Conservation (phyloP, 2,888 invertebrate species). For the Agonopterix subpropinquella region DNA sequence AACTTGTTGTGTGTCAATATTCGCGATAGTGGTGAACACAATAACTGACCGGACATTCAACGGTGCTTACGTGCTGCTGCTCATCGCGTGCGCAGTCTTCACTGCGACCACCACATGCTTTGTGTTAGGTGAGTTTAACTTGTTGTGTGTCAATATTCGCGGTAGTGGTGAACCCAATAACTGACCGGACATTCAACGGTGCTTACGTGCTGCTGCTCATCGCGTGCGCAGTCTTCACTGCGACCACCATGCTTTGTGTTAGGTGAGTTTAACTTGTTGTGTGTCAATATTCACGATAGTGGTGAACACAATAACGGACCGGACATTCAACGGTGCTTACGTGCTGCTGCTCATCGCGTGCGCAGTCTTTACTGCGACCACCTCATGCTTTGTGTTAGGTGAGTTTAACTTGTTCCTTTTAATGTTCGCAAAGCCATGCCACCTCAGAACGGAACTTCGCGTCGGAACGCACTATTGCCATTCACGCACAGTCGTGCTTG, state of each 20-base stretch:
- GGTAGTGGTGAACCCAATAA: slow-evolving; percentile 82
- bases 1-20: slow-evolving; percentile 91
- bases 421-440: no score
- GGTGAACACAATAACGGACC: slow-evolving; percentile 82
- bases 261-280: no score
- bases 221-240: slow-evolving; percentile 90
- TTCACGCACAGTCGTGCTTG: no score
- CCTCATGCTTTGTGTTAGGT: slow-evolving; percentile 95
- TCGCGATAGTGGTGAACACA: slow-evolving; percentile 86
- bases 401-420: slow-evolving; percentile 21
- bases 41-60: slow-evolving; percentile 80
- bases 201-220: slow-evolving; percentile 85
- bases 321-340: slow-evolving; percentile 80
- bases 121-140: slow-evolving; percentile 92
- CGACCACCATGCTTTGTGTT: slow-evolving; percentile 92
- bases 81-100: slow-evolving; percentile 88
- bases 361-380: slow-evolving; percentile 92
- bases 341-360: slow-evolving; percentile 87
- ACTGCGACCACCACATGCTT: slow-evolving; percentile 96
- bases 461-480: no score
- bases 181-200: slow-evolving; percentile 80
- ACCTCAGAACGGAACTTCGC: no score
- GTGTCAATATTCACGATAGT: slow-evolving; percentile 89
- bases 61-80: slow-evolving; percentile 82
- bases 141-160: slow-evolving; percentile 93